Evolutionary conservation across 2,113 vertebrate genomes (phyloP), one percentile per base, ranked within the genome.

Genomic region (Beaufortia kweichowensis): DNA sequence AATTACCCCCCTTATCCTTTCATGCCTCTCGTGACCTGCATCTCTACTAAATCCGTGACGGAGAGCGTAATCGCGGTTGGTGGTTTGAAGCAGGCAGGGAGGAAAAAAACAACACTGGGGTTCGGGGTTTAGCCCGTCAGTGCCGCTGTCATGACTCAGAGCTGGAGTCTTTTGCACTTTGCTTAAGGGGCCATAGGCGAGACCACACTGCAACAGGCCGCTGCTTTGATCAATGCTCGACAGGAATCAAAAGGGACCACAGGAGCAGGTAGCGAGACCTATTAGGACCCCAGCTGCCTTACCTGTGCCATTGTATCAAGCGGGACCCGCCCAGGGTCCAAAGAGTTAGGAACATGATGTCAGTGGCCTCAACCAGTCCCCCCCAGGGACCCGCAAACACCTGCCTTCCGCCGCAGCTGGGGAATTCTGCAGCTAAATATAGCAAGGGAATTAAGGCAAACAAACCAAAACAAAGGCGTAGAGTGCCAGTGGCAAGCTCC

Each of bases 341-440:
- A 86, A 84, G 82, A 83, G 84, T 82, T 86, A 76, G 82, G 77
- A 65, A 83, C 75, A 83, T 91, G 91, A 92, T 86, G 89, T 92
- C 90, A 92, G 83, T 65, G 41, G 15, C 46, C 71, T 72, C 55
- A 56, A 70, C 64, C 43, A 71, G 64, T n/a, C 68, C 81, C 81
- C 67, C 48, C 76, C 64, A 77, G 86, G 88, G 84, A 79, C 77
- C 82, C 81, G 55, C 82, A 85, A 79, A 84, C 90, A 91, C 89
- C 90, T 91, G 88, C 86, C 83, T 87, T 84, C 85, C 75, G 56
- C 83, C 61, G 6, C 84, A 84, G 85, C 87, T 77, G 83, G 88
- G 90, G 88, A 87, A 86, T 91, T 91, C 86, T 82, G 71, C 67
- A 33, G 88, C 87, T 92, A 90, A 89, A 91, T 89, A 86, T 89